Evolutionary conservation across 23 tunicate species (phyloP).

Genomic region (Ascidia mentula): DNA sequence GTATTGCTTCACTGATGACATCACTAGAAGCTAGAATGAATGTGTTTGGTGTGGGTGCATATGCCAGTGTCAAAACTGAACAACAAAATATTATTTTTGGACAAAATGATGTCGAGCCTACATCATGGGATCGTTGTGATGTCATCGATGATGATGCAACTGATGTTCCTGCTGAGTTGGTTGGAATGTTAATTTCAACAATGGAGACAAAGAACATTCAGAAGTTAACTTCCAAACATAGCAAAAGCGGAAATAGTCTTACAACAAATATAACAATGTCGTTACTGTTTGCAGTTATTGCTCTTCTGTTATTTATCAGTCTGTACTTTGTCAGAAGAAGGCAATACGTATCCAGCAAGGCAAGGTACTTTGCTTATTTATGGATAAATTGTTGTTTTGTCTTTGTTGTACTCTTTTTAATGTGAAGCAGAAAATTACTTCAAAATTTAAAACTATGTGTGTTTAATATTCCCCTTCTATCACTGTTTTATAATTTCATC

Average conservation of each 20-base stretch:
- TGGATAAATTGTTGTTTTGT: too few species aligned
- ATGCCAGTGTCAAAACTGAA: constrained; percentile 10
- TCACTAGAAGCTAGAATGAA: constrained; percentile 7
- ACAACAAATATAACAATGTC: neutral
- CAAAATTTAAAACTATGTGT: too few species aligned
- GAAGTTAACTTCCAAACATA: neutral
- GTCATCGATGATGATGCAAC: constrained; percentile 8
- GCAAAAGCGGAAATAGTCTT: neutral
- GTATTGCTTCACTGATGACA: constrained; percentile 27
- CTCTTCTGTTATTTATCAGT: neutral
- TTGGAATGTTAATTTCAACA: neutral
- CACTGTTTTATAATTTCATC: too few species aligned
- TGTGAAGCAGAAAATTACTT: too few species aligned
- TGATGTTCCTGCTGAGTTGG: neutral
- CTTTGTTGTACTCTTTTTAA: too few species aligned
- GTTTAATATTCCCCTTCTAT: too few species aligned
- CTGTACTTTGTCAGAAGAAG: neutral
- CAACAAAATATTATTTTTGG: neutral
- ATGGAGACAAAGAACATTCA: neutral
- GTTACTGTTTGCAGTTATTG: constrained; percentile 2
- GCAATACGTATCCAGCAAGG: neutral
- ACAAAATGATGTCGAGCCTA: neutral
- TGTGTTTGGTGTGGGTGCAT: constrained; percentile 53
- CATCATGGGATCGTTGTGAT: constrained; percentile 11
- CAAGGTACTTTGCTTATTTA: neutral